These are phyloP conservation scores for Neotragus pygmaeus DNA, from an alignment of 2,113 vertebrate species.

Conservation along the genomic window DNA sequence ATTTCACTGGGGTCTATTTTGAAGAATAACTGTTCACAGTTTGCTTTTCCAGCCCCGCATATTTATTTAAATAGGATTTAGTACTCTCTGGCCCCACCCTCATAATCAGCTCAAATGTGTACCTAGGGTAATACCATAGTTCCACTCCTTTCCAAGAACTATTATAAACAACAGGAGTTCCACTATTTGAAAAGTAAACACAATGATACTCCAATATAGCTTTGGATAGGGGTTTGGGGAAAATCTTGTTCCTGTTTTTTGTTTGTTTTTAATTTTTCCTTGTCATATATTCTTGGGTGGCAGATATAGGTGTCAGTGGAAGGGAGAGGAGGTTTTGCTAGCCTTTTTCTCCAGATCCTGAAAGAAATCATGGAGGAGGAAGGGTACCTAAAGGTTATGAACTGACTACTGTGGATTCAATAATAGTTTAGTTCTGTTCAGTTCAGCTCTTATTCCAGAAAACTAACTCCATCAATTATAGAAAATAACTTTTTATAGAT, in stretches of 20 bases:
- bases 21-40: not conserved
- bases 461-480: constrained; percentile 39
- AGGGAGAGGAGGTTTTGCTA: not conserved
- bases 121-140: not conserved
- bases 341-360: not conserved
- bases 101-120: not conserved
- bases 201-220: not conserved
- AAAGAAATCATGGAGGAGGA: not conserved
- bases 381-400: not conserved
- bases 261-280: not conserved
- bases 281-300: not conserved
- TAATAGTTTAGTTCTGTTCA: constrained; percentile 11
- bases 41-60: not conserved
- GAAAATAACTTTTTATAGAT: constrained; percentile 40
- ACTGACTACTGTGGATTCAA: not conserved
- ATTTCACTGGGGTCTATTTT: constrained; percentile 4
- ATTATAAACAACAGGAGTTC: not conserved
- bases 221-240: not conserved
- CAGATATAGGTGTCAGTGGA: not conserved
- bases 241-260: not conserved
- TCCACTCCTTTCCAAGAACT: not conserved
- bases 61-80: constrained; percentile 1
- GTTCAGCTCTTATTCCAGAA: constrained; percentile 34
- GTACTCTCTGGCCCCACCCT: not conserved
- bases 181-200: not conserved